Evolutionary conservation across 2,113 vertebrate species (phyloP).

Genomic region (Crotalus tigris): DNA sequence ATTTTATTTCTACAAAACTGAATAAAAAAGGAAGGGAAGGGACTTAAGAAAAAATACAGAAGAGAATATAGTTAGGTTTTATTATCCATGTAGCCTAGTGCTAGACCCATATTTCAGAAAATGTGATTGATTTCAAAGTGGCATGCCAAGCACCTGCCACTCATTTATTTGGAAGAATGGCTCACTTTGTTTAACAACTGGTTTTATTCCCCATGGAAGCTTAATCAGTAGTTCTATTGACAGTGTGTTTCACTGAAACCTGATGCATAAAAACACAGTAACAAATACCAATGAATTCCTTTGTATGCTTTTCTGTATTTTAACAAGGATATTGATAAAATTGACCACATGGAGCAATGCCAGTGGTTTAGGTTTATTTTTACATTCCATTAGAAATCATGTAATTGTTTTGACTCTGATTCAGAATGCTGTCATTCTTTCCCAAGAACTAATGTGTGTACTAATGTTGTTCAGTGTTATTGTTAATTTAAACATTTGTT

Average conservation of each 20-base stretch:
- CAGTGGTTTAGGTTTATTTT: neutral
- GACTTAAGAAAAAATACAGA: neutral
- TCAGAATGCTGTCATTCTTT: neutral
- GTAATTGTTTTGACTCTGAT: neutral
- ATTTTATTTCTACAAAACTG: neutral
- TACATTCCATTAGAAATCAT: neutral
- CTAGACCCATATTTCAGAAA: neutral
- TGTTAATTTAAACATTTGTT: neutral
- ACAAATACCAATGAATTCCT: neutral
- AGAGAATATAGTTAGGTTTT: neutral
- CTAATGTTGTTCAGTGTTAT: neutral
- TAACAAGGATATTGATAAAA: neutral
- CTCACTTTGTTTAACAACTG: neutral
- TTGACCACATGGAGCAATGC: accelerated
- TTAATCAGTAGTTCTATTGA: neutral
- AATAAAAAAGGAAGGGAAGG: neutral
- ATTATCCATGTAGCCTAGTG: neutral
- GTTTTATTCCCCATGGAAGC: neutral
- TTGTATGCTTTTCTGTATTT: neutral
- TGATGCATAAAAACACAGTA: neutral
- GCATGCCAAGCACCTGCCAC: neutral
- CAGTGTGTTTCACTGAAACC: neutral
- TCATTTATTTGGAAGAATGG: neutral
- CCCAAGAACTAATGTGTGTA: neutral
- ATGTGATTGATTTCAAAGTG: neutral